phyloP scores from a whole-genome alignment of 2,888 invertebrate genomes.

The Orthonevra nobilis region DNA sequence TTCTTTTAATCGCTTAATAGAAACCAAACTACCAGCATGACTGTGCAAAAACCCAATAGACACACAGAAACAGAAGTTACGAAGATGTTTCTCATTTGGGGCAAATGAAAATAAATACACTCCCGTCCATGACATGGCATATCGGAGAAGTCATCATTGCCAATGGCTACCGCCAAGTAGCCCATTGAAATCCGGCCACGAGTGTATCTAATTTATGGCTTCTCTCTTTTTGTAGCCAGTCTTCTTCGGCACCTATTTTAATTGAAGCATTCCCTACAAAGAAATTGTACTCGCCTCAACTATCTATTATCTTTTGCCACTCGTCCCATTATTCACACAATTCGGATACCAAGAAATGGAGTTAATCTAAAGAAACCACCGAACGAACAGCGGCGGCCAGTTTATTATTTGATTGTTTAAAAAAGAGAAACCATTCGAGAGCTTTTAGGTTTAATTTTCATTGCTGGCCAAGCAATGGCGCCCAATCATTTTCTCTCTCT shows the following conservation, averaged over 20 bases:
- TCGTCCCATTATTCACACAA: slow-evolving; percentile 32
- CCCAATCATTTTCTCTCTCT: slow-evolving; percentile 39
- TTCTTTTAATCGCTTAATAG: no score
- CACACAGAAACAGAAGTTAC: no score
- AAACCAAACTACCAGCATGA: no score
- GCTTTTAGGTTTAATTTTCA: slow-evolving; percentile 2
- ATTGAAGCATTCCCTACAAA: slow-evolving; percentile 29
- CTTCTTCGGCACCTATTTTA: slow-evolving; percentile 29
- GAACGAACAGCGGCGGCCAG: no score
- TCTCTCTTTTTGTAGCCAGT: slow-evolving; percentile 26
- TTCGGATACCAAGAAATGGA: slow-evolving; percentile 20
- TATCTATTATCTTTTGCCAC: slow-evolving; percentile 25
- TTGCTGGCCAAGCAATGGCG: slow-evolving; percentile 13
- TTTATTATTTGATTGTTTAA: slow-evolving; percentile 44
- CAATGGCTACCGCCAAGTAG: slow-evolving; percentile 12
- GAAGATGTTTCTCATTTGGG: no score
- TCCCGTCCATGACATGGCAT: no score
- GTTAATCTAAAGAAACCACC: slow-evolving; percentile 42
- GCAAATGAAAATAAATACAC: no score
- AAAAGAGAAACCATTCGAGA: slow-evolving; percentile 18
- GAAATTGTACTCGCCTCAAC: slow-evolving; percentile 27
- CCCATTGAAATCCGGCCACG: slow-evolving; percentile 3
- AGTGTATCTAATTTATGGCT: slow-evolving; percentile 35
- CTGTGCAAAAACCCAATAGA: no score
- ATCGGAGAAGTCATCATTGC: neutral